These are phyloP conservation scores for Myxocyprinus asiaticus DNA, from an alignment of 2,113 vertebrate species.

Conservation along the genomic window DNA sequence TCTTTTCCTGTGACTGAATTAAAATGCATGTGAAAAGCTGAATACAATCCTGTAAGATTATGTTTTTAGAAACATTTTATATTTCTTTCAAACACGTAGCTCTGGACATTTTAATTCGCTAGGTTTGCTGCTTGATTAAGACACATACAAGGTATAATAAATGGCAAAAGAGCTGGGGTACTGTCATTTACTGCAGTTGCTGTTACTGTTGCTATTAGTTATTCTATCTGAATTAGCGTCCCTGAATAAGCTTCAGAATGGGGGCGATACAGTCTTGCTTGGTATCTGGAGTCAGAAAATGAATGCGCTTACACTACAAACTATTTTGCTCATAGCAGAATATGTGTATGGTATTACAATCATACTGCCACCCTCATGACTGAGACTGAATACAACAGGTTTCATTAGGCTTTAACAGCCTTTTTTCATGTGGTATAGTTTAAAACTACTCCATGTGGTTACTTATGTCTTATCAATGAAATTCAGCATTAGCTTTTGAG, in stretches of 20 bases:
- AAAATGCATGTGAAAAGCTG: background rate
- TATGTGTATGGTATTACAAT: background rate
- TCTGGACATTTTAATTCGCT: slow-evolving; percentile 17
- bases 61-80: background rate
- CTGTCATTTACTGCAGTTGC: background rate
- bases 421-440: no score
- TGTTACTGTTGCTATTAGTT: slow-evolving; percentile 5
- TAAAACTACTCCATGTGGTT: no score
- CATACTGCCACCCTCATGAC: background rate
- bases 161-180: background rate
- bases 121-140: background rate
- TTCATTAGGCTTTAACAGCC: background rate
- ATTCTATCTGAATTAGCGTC: slow-evolving; percentile 4
- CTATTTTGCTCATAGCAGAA: background rate
- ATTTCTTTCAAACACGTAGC: background rate
- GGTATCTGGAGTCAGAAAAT: background rate
- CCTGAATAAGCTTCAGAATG: slow-evolving; percentile 10
- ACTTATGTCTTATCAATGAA: no score
- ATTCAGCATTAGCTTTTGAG: no score
- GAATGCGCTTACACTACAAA: background rate
- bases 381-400: background rate
- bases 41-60: background rate
- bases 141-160: background rate
- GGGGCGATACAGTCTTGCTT: background rate
- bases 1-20: slow-evolving; percentile 8